A percentile compares a stretch with the other conserved stretches of the same genome.
phyloP scores from a whole-genome alignment of 2,888 invertebrate genomes.

The Ctenicera cuprea region DNA sequence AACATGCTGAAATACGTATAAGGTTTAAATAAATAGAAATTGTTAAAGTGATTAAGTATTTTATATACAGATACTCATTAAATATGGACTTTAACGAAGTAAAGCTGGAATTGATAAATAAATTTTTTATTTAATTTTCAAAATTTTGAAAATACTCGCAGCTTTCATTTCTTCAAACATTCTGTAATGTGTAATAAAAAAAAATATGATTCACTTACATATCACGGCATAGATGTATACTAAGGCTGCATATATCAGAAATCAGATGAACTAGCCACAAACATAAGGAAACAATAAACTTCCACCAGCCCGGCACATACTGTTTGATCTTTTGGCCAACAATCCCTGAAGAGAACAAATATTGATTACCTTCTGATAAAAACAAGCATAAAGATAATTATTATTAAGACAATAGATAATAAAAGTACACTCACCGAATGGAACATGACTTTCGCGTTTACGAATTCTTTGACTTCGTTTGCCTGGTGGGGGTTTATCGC shows the following conservation, averaged over 20 bases:
- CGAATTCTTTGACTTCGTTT: slow-evolving; percentile 76
- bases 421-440: slow-evolving; percentile 64
- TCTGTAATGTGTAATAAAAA: no score
- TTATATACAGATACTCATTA: no score
- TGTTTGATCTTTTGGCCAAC: slow-evolving; percentile 72
- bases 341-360: slow-evolving; percentile 63
- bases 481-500: slow-evolving; percentile 61
- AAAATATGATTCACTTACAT: slow-evolving; percentile 74
- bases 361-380: not conserved
- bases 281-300: slow-evolving; percentile 76
- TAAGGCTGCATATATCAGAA: slow-evolving; percentile 87
- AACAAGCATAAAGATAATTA: slow-evolving; percentile 13
- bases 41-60: no score
- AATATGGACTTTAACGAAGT: no score
- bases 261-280: slow-evolving; percentile 87
- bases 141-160: no score
- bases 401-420: slow-evolving; percentile 21
- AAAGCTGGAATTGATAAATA: no score
- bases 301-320: slow-evolving; percentile 75
- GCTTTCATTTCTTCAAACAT: no score
- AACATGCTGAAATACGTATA: no score
- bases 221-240: slow-evolving; percentile 82
- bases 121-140: no score
- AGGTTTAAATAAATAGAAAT: no score
- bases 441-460: slow-evolving; percentile 71